Percentiles rank a stretch among this genome's conserved stretches.
Conservation (phyloP, 2,797 vertebrate genomes). For the Oreochromis mossambicus region DNA sequence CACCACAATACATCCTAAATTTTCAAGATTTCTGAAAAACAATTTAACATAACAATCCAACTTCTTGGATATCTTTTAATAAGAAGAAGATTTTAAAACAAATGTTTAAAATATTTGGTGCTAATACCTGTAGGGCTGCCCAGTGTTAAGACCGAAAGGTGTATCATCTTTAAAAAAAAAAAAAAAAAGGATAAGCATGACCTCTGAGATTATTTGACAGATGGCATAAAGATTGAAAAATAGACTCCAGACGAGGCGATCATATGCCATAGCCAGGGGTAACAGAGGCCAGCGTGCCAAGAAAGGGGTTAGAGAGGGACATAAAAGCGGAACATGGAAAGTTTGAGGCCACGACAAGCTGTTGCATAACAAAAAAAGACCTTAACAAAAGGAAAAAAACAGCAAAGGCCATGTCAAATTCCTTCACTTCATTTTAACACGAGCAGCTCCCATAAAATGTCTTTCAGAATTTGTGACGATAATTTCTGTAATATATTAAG, state of each 20-base stretch:
- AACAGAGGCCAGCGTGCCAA: conserved; percentile 23
- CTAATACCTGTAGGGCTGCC: not conserved
- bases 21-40: not conserved
- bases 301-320: conserved; percentile 23
- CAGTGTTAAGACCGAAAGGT: not conserved
- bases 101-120: not conserved
- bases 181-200: conserved; percentile 12
- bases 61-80: not conserved
- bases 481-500: not conserved
- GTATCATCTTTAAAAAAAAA: not conserved
- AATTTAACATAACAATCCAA: not conserved
- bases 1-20: not conserved
- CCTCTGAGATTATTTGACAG: conserved; percentile 42
- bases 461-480: not conserved
- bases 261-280: conserved; percentile 39
- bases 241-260: conserved; percentile 24
- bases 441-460: not conserved
- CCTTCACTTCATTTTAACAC: not conserved
- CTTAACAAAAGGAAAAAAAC: not conserved
- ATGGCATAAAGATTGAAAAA: conserved; percentile 40
- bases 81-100: not conserved
- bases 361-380: not conserved
- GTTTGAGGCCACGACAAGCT: not conserved
- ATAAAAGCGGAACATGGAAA: not conserved
- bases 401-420: not conserved